Evolutionary conservation across 2,113 vertebrate species (phyloP).

Genomic region (Macrotus californicus): DNA sequence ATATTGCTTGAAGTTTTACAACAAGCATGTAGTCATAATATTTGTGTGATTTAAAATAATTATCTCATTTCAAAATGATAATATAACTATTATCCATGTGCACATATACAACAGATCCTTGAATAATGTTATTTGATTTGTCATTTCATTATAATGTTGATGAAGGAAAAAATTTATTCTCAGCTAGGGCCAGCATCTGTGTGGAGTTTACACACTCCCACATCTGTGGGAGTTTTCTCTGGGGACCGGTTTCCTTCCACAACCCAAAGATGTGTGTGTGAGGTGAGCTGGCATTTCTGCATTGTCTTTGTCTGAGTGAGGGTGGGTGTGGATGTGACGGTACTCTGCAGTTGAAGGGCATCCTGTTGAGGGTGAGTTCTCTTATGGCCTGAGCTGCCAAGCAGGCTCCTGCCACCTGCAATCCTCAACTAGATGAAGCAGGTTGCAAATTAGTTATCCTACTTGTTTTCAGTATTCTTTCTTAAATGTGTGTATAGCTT

Average conservation of each 20-base stretch:
- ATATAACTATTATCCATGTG: not conserved
- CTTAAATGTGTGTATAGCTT: not conserved
- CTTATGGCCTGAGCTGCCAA: no score
- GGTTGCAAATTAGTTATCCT: not conserved
- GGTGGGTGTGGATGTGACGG: not conserved
- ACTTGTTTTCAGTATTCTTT: not conserved
- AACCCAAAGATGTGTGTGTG: not conserved
- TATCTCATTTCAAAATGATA: not conserved
- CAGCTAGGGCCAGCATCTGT: no score
- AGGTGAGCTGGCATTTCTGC: not conserved
- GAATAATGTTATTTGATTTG: not conserved
- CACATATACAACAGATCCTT: not conserved
- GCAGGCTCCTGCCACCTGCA: not conserved
- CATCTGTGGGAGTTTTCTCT: not conserved
- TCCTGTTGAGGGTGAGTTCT: not conserved
- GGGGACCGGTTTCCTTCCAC: not conserved
- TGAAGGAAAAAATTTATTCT: not conserved
- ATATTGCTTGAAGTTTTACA: not conserved
- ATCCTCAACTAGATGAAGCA: not conserved
- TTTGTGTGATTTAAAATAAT: not conserved
- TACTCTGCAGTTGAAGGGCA: no score
- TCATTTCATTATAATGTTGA: not conserved
- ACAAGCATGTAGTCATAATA: not conserved
- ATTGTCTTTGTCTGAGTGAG: not conserved
- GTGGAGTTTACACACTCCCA: not conserved